phyloP scores from a whole-genome alignment of 2,113 vertebrate genomes.

The Gorsachius goisagi region DNA sequence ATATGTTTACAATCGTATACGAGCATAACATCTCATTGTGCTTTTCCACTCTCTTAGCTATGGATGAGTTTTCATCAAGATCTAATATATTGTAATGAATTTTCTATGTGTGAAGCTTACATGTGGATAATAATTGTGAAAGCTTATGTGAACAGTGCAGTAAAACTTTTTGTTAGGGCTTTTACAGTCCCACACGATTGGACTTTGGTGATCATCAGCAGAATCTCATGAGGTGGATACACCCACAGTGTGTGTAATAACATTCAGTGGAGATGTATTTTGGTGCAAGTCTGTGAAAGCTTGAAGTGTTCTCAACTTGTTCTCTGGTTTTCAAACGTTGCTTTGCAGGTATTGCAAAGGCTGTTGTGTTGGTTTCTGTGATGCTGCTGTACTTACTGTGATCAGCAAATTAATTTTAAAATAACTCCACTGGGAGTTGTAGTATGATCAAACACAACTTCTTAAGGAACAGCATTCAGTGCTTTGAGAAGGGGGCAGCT shows the following conservation, averaged over 20 bases:
- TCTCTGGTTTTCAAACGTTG: accelerated
- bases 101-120: background rate
- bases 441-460: background rate
- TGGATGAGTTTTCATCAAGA: background rate
- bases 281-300: background rate
- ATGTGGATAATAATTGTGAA: background rate
- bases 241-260: too few relatives aligned
- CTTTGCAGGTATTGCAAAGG: background rate
- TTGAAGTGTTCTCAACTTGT: background rate
- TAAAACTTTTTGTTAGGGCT: background rate
- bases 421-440: background rate
- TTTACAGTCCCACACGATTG: too few relatives aligned
- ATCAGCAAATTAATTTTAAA: background rate
- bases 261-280: background rate
- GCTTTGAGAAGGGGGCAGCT: background rate
- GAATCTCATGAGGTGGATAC: background rate
- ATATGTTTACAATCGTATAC: background rate
- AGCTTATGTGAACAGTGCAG: background rate
- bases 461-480: background rate
- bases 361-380: background rate
- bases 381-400: background rate
- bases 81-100: background rate
- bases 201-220: background rate
- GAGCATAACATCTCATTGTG: background rate
- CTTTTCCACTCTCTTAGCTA: background rate